Evolutionary conservation across 2,888 invertebrate genomes (phyloP).

Genomic region (Mesorhabditis sp.): DNA sequence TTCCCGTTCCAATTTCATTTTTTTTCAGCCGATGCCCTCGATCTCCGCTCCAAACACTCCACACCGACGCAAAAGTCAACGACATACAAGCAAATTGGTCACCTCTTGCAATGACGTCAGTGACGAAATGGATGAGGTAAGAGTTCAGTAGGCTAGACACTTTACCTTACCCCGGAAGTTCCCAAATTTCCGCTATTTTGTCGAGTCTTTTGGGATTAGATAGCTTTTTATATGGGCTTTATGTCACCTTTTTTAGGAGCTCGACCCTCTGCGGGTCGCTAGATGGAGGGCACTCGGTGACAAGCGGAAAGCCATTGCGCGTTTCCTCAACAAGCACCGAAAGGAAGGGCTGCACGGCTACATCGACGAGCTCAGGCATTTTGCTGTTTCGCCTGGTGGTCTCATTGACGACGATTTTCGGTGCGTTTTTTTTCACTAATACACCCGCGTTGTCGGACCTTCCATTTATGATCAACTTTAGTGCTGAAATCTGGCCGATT

Average conservation of each 20-base stretch:
- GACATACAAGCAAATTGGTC: background rate
- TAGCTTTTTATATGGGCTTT: too few relatives aligned
- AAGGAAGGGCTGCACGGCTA: slow-evolving; percentile 27
- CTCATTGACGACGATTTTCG: slow-evolving; percentile 46
- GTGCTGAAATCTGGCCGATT: slow-evolving; percentile 42
- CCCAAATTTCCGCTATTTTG: too few relatives aligned
- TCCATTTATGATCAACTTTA: background rate
- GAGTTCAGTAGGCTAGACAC: background rate
- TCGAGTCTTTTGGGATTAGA: too few relatives aligned
- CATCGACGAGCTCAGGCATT: slow-evolving; percentile 35
- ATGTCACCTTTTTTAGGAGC: too few relatives aligned
- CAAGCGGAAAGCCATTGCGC: slow-evolving; percentile 29
- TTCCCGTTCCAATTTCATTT: too few relatives aligned
- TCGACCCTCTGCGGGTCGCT: slow-evolving; percentile 25
- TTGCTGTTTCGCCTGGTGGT: slow-evolving; percentile 38
- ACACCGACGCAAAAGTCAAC: background rate
- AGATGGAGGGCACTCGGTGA: slow-evolving; percentile 25
- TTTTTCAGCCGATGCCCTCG: background rate
- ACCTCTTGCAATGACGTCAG: background rate
- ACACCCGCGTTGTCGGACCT: background rate
- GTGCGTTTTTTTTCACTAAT: slow-evolving; percentile 8
- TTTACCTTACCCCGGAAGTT: background rate
- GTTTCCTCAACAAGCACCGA: slow-evolving; percentile 26
- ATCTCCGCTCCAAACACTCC: slow-evolving; percentile 3
- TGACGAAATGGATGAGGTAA: background rate